These are phyloP conservation scores for Mus minutoides DNA, from an alignment of 2,797 vertebrate genomes.

Conservation along the genomic window DNA sequence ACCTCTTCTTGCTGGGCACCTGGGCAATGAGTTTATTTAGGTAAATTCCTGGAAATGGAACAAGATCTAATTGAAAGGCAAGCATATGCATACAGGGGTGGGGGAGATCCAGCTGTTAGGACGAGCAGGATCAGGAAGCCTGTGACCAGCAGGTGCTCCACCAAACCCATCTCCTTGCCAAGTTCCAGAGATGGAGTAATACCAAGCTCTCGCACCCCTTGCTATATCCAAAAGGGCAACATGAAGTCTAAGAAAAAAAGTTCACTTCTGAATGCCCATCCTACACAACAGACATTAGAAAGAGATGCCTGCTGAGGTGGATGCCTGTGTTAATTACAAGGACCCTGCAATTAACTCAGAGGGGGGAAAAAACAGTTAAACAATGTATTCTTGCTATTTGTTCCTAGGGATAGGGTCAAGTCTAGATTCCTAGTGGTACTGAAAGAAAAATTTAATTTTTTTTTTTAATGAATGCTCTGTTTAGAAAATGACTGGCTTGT, in stretches of 20 bases:
- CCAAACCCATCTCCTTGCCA: background rate
- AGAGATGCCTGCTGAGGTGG: background rate
- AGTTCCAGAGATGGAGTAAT: background rate
- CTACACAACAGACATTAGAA: background rate
- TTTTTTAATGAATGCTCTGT: background rate
- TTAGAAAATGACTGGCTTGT: background rate
- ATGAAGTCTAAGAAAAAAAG: background rate
- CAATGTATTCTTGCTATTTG: background rate
- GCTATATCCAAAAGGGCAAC: background rate
- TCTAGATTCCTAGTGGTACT: background rate
- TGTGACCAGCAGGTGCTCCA: background rate
- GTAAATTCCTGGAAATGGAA: constrained; percentile 57
- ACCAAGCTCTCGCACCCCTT: background rate
- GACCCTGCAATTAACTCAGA: background rate
- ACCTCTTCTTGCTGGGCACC: constrained; percentile 55
- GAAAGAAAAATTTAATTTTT: background rate
- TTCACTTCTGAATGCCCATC: background rate
- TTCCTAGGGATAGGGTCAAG: background rate
- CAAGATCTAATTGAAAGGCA: constrained; percentile 64
- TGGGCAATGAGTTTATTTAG: constrained; percentile 66
- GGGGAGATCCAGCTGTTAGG: background rate
- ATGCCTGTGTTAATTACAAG: background rate
- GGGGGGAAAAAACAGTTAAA: background rate
- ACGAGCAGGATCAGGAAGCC: background rate
- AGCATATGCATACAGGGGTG: background rate